Evolutionary conservation across 1,140 invertebrate species (phyloP).

Genomic region (Streblospio benedicti): DNA sequence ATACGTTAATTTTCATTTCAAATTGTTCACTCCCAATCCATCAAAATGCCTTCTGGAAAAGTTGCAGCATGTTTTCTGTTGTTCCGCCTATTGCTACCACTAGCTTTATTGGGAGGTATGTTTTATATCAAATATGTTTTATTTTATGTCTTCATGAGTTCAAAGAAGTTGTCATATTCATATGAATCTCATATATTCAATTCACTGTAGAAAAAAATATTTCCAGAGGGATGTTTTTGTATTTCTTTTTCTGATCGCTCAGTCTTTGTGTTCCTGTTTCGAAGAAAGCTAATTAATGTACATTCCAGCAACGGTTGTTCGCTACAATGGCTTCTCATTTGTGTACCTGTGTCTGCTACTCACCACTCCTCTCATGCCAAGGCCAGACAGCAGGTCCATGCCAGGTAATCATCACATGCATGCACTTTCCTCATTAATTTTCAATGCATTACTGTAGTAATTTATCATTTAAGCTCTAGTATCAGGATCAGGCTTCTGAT

Average conservation of each 20-base stretch:
- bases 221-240: neutral
- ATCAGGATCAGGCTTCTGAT: neutral
- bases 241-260: neutral
- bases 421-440: slow-evolving; percentile 7
- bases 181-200: slow-evolving; percentile 1
- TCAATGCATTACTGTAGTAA: slow-evolving; percentile 5
- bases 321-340: slow-evolving; percentile 72
- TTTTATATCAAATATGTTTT: slow-evolving; percentile 3
- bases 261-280: slow-evolving; percentile 5
- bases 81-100: slow-evolving; percentile 37
- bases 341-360: slow-evolving; percentile 74
- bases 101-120: slow-evolving; percentile 40
- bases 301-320: slow-evolving; percentile 67
- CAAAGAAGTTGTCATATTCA: neutral
- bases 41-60: too few relatives aligned
- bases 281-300: neutral
- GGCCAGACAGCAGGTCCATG: slow-evolving; percentile 63
- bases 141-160: neutral
- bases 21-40: too few relatives aligned
- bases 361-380: slow-evolving; percentile 65
- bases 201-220: neutral
- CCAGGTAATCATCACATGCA: slow-evolving; percentile 50
- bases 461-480: neutral
- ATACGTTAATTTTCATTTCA: too few relatives aligned
- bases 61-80: slow-evolving; percentile 26